Evolutionary conservation across 2,888 invertebrate species (phyloP).

Genomic region (Lacanobia wlatinum): DNA sequence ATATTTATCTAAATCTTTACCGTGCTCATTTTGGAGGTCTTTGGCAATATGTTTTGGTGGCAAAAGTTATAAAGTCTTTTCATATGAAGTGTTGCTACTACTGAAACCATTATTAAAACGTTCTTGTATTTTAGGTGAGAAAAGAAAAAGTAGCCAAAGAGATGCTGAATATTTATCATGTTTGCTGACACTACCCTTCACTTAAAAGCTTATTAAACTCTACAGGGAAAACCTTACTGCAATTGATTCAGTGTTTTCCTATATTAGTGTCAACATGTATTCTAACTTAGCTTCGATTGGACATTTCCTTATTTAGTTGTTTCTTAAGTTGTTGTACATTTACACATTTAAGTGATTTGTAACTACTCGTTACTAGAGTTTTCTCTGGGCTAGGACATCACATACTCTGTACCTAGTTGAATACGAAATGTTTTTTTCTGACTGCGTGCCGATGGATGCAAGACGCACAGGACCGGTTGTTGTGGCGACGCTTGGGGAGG

Average conservation of each 20-base stretch:
- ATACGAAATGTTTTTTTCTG: neutral
- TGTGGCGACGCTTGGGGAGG: too few species aligned
- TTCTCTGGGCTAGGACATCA: neutral
- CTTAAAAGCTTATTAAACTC: neutral
- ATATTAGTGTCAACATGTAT: constrained; percentile 9
- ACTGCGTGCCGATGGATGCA: too few species aligned
- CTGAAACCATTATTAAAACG: too few species aligned
- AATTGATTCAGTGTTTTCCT: constrained; percentile 17
- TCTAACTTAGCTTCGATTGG: neutral
- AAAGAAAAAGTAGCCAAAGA: too few species aligned
- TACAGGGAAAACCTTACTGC: constrained; percentile 1
- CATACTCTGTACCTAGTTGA: neutral
- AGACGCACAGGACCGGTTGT: too few species aligned
- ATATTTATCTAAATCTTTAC: too few species aligned
- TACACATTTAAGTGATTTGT: neutral
- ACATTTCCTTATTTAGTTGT: constrained; percentile 4
- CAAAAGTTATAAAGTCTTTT: neutral
- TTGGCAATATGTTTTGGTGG: neutral
- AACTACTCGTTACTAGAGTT: neutral
- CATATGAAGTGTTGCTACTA: neutral
- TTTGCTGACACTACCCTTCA: constrained; percentile 11
- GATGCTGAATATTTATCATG: neutral
- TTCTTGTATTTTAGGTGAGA: too few species aligned
- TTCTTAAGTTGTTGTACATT: neutral
- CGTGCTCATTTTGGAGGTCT: neutral